Base-by-base conservation (phyloP, 2,797 vertebrate genomes). In the Sebastiscus albofasciatus region DNA sequence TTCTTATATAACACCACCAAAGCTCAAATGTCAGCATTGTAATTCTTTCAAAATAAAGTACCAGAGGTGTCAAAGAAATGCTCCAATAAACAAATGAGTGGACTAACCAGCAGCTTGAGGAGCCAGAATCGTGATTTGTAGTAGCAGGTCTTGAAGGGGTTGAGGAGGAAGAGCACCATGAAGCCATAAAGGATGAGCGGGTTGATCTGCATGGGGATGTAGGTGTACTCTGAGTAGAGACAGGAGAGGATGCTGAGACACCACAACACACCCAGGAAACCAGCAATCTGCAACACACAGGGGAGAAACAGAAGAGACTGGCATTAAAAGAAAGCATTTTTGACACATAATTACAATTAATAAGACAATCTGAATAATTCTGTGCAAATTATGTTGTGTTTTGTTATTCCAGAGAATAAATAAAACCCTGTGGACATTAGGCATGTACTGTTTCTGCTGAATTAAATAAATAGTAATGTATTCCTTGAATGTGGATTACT, bases 81-180 rank as follows among this genome's bases (percentile, higher is more conserved):
- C 11, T 62, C 12, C 27, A 22, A 8, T 69, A 4, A 71, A 65
- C 39, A 16, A 22, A 59, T 22, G 13, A 33, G 26, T 10, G 13
- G 52, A 92, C 97, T 97, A 93, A 99, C 98, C 98, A 99, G 94
- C 72, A 99, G 92, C 93, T 99, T 99, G 83, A 99, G 97, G 79
- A 99, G 97, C 98, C 98, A 99, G 95, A 99, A 99, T 8, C 98
- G 97, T 13, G 98, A 99, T 92, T 99, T 99, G 94, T 99, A 99
- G 93, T 99, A 99, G 24, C 97, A 97, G 76, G 97, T 99, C 95
- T 99, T 99, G 83, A 98, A 97, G 56, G 98, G 98, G 91, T 99
- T 99, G 94, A 99, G 96, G 91, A 99, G 97, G 92, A 99, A 99
- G 88, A 99, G 96, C 90, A 97, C 77, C 97, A 99, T 99, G 95